These are phyloP conservation scores for Discoglossus pictus DNA, from an alignment of 2,797 vertebrate species.

Conservation along the genomic window DNA sequence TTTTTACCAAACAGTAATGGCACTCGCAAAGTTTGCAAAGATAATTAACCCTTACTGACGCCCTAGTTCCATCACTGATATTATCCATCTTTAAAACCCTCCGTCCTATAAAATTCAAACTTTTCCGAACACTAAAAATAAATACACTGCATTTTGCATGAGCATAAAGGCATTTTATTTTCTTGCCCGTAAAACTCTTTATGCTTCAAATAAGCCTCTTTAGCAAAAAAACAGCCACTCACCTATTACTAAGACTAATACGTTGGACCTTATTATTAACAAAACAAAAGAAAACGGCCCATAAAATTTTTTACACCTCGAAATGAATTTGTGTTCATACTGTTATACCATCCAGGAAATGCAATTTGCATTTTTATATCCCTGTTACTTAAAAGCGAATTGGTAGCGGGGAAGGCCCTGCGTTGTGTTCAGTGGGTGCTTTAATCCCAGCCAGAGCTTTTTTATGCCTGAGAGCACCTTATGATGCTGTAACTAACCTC, in stretches of 20 bases:
- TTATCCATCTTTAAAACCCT: too few species aligned
- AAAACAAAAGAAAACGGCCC: constrained; percentile 40
- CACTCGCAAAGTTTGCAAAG: too few species aligned
- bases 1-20: too few species aligned
- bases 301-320: constrained; percentile 57
- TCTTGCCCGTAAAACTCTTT: constrained; percentile 37
- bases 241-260: constrained; percentile 44
- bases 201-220: constrained; percentile 22
- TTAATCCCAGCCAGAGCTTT: constrained; percentile 73
- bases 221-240: neutral
- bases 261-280: constrained; percentile 27
- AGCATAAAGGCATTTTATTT: neutral
- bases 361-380: constrained; percentile 68
- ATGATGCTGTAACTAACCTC: constrained; percentile 77
- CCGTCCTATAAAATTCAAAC: neutral
- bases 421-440: constrained; percentile 51
- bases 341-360: constrained; percentile 57
- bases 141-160: neutral
- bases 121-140: neutral
- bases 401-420: constrained; percentile 55
- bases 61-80: too few species aligned
- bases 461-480: constrained; percentile 72
- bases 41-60: too few species aligned
- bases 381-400: constrained; percentile 64
- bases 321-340: constrained; percentile 54